Evolutionary conservation across 2,888 invertebrate species (phyloP).

Genomic region (Drosophila demipolita): DNA sequence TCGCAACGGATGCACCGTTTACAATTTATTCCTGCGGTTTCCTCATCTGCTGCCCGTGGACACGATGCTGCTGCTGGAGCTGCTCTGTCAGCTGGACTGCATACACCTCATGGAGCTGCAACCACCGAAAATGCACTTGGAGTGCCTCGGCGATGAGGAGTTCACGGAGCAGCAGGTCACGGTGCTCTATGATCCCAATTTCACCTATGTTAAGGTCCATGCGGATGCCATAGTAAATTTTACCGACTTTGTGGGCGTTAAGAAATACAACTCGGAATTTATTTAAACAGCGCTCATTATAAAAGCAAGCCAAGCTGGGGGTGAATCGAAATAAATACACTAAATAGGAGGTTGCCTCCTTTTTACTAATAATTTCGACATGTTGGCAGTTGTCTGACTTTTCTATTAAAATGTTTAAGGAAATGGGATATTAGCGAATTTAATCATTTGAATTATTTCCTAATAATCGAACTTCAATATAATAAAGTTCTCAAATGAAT

Average conservation of each 20-base stretch:
- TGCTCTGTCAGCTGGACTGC: conserved; percentile 87
- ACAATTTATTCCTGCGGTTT: conserved; percentile 87
- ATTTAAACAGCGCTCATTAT: conserved; percentile 65
- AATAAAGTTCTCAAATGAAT: background rate
- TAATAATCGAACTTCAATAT: background rate
- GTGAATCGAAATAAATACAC: background rate
- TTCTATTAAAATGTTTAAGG: background rate
- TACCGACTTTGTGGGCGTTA: conserved; percentile 87
- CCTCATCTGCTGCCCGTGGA: conserved; percentile 88
- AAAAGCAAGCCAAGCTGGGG: background rate
- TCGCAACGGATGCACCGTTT: conserved; percentile 87
- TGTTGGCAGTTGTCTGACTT: background rate
- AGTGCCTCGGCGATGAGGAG: conserved; percentile 74
- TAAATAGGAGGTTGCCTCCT: background rate
- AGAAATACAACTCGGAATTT: conserved; percentile 86
- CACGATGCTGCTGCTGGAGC: conserved; percentile 85
- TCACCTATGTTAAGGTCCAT: conserved; percentile 86
- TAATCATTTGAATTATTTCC: background rate
- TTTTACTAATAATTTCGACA: background rate
- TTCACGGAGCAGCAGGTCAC: conserved; percentile 82
- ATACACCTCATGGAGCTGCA: conserved; percentile 84
- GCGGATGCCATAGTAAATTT: conserved; percentile 86
- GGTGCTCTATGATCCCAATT: conserved; percentile 86
- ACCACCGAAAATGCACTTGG: conserved; percentile 69
- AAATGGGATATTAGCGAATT: background rate